These are phyloP conservation scores for Babyrousa celebensis DNA, from an alignment of 2,797 vertebrate genomes.

Conservation along the genomic window DNA sequence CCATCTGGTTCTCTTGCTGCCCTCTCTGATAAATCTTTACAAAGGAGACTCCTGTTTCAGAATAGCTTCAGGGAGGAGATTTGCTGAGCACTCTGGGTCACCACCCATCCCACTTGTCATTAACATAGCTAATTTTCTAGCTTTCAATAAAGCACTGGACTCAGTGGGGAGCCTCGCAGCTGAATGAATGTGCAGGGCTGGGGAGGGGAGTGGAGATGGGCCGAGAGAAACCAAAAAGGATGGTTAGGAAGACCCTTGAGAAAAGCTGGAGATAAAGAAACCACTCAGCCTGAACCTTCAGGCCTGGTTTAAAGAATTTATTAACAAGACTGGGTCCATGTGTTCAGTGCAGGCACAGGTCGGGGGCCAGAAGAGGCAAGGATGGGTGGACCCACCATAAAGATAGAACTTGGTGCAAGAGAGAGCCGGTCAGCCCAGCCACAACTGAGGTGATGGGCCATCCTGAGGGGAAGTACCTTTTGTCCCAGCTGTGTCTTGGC, in stretches of 20 bases:
- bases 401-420: not conserved
- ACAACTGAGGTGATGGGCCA: not conserved
- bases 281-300: not conserved
- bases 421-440: not conserved
- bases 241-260: slow-evolving; percentile 26
- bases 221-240: not conserved
- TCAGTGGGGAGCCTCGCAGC: not conserved
- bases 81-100: not conserved
- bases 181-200: not conserved
- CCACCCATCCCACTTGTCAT: not conserved
- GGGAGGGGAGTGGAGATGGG: not conserved
- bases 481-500: not conserved
- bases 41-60: slow-evolving; percentile 5
- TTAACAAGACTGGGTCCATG: not conserved
- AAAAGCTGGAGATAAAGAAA: slow-evolving; percentile 1
- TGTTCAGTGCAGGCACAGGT: not conserved
- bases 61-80: slow-evolving; percentile 40
- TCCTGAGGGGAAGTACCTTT: not conserved
- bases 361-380: not conserved
- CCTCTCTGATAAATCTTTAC: slow-evolving; percentile 13
- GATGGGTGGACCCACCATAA: not conserved
- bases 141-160: not conserved
- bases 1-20: not conserved
- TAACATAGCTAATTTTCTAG: slow-evolving; percentile 28
- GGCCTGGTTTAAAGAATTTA: slow-evolving; percentile 5